A percentile compares a stretch with the other conserved stretches of the same genome.
Evolutionary conservation across 2,113 vertebrate genomes (phyloP).

Genomic region (Sarotherodon lohbergeri): DNA sequence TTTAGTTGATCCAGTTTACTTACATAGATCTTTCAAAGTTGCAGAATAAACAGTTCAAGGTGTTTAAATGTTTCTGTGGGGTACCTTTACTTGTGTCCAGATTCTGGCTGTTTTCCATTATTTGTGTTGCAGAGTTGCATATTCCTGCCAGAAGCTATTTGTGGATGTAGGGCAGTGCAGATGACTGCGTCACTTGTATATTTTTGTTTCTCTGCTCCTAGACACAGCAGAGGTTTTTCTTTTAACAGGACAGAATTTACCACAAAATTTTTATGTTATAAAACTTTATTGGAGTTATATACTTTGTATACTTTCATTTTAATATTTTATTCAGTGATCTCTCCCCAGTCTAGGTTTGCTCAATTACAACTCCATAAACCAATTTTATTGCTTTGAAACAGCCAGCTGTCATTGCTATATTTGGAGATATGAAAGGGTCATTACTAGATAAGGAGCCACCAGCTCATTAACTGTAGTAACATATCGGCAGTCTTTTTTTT

Average conservation of each 20-base stretch:
- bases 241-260: background rate
- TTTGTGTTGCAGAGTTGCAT: background rate
- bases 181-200: background rate
- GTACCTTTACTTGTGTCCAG: background rate
- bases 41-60: background rate
- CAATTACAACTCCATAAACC: background rate
- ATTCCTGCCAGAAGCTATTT: background rate
- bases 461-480: background rate
- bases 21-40: fast-evolving
- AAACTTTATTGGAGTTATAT: background rate
- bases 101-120: background rate
- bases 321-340: background rate
- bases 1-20: background rate
- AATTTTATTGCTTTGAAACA: background rate
- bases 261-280: fast-evolving
- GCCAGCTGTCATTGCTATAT: fast-evolving
- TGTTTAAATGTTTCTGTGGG: background rate
- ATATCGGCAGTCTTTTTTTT: background rate
- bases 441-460: background rate
- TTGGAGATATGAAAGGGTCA: background rate
- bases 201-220: fast-evolving
- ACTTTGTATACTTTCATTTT: background rate
- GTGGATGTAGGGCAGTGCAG: fast-evolving
- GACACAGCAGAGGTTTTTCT: background rate
- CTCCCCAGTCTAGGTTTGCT: background rate